Evolutionary conservation across 1,140 invertebrate species (phyloP).

Genomic region (Achatina immaculata): DNA sequence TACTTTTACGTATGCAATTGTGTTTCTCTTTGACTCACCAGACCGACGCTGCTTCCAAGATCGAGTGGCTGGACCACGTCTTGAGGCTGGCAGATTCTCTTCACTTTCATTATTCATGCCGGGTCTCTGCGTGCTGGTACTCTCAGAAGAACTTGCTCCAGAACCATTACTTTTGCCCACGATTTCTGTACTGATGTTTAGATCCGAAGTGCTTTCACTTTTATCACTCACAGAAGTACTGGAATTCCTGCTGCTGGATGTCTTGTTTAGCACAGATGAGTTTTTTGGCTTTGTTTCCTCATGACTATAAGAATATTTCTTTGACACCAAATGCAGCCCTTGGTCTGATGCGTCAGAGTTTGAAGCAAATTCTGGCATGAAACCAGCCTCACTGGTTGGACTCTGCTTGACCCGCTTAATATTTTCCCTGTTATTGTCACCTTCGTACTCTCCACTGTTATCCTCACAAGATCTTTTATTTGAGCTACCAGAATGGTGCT

Average conservation of each 20-base stretch:
- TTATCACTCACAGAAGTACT: not conserved
- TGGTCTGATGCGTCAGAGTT: not conserved
- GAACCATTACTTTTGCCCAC: not conserved
- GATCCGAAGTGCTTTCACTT: not conserved
- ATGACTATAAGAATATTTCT: not conserved
- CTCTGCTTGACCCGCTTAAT: not conserved
- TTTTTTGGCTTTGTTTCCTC: not conserved
- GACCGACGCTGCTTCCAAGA: not conserved
- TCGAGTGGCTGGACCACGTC: not conserved
- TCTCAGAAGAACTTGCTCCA: not conserved
- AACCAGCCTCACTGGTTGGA: not conserved
- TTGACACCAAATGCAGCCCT: not conserved
- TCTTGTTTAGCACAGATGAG: no score
- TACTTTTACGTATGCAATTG: conserved; percentile 16
- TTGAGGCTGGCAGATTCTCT: not conserved
- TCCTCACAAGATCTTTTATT: not conserved
- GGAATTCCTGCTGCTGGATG: not conserved
- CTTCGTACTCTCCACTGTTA: not conserved
- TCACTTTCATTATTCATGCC: not conserved
- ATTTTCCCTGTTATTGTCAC: not conserved
- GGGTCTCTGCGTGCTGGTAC: not conserved
- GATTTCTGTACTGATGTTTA: not conserved
- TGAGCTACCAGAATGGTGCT: not conserved
- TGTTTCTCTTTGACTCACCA: not conserved
- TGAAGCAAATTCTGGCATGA: not conserved